phyloP scores from a whole-genome alignment of 2,888 invertebrate genomes.

The Halocaridina rubra region DNA sequence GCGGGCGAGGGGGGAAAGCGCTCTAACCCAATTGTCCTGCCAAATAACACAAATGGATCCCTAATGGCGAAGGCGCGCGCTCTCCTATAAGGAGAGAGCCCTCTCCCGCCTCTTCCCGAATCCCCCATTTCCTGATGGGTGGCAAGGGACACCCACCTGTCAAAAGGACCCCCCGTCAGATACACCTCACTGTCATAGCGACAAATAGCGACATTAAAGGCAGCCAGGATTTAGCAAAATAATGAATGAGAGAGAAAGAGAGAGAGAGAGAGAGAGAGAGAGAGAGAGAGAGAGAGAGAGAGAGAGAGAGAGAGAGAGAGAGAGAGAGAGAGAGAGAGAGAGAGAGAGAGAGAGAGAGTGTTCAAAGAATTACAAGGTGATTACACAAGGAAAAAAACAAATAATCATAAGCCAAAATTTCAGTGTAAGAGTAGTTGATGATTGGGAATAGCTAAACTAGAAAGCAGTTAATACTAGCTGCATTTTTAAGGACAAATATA shows the following conservation, averaged over 20 bases:
- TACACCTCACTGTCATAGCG: background rate
- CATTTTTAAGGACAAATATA: no score
- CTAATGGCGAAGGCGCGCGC: constrained; percentile 13
- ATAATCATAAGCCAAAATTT: no score
- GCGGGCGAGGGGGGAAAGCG: constrained; percentile 5
- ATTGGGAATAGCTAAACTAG: no score
- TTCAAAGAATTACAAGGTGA: no score
- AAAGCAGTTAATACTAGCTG: no score
- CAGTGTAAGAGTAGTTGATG: no score
- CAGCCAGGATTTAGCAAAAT: background rate
- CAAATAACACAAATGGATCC: constrained; percentile 42
- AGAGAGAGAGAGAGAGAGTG: background rate
- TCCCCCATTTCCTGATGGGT: no score
- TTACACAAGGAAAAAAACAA: no score
- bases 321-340: background rate
- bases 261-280: constrained; percentile 14
- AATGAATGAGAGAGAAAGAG: background rate
- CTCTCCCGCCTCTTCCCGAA: no score
- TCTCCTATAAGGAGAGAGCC: no score
- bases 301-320: background rate
- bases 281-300: constrained; percentile 14
- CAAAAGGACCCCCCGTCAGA: background rate
- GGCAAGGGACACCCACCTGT: background rate
- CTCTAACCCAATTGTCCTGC: constrained; percentile 37
- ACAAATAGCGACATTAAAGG: background rate